phyloP scores from a whole-genome alignment of 2,113 vertebrate genomes.

The Salvator merianae region DNA sequence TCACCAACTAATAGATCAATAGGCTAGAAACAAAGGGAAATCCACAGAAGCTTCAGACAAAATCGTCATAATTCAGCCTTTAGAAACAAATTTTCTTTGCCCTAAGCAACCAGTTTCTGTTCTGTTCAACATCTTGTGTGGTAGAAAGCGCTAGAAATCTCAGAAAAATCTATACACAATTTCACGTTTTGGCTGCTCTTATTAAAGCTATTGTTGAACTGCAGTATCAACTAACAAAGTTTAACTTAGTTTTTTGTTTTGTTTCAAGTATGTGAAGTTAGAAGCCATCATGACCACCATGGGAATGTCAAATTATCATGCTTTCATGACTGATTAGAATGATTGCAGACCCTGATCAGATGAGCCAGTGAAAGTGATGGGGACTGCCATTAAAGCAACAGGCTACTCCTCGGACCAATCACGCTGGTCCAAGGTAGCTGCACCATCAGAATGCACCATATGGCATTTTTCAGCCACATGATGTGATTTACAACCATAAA shows the following conservation, averaged over 20 bases:
- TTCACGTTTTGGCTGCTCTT: neutral
- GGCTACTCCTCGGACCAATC: too few relatives aligned
- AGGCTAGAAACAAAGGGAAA: too few relatives aligned
- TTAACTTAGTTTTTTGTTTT: neutral
- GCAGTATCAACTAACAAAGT: neutral
- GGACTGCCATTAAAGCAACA: too few relatives aligned
- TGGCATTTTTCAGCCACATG: too few relatives aligned
- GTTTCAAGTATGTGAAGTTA: neutral
- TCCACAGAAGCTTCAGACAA: too few relatives aligned
- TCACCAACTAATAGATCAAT: too few relatives aligned
- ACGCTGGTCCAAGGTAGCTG: too few relatives aligned
- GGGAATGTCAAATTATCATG: too few relatives aligned
- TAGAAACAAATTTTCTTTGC: neutral
- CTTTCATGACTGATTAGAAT: neutral
- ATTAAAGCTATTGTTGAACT: neutral
- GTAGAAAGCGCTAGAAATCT: neutral
- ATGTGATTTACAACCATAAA: too few relatives aligned
- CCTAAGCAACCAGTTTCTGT: neutral
- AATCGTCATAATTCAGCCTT: too few relatives aligned
- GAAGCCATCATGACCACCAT: neutral
- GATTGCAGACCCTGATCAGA: neutral
- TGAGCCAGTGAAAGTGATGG: too few relatives aligned
- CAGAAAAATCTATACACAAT: neutral
- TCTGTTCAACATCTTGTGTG: neutral
- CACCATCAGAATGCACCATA: too few relatives aligned